These are phyloP conservation scores for Tragelaphus buxtoni DNA, from an alignment of 2,113 vertebrate genomes.

Conservation along the genomic window DNA sequence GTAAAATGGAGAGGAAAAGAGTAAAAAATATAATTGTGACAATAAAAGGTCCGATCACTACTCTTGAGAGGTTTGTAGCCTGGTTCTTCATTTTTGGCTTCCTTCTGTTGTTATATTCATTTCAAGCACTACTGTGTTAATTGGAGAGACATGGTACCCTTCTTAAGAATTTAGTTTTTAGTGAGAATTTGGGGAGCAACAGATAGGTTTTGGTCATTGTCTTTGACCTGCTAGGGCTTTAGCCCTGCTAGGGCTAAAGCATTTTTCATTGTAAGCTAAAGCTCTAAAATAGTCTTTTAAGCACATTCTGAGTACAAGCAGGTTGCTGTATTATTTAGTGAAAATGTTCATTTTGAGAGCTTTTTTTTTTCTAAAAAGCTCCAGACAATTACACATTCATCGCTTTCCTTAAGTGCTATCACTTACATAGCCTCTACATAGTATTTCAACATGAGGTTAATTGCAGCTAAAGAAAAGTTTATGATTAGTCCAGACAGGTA, in stretches of 20 bases:
- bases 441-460: slow-evolving; percentile 64
- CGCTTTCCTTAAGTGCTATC: slow-evolving; percentile 43
- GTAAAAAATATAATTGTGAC: background rate
- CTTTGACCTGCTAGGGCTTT: background rate
- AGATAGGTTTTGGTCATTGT: background rate
- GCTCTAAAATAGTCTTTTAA: background rate
- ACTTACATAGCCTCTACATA: slow-evolving; percentile 25
- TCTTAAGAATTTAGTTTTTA: background rate
- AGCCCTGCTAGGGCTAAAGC: background rate
- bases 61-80: background rate
- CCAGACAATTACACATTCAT: slow-evolving; percentile 59
- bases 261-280: background rate
- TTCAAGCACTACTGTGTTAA: background rate
- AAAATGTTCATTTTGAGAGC: slow-evolving; percentile 18
- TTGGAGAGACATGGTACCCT: background rate
- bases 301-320: slow-evolving; percentile 18
- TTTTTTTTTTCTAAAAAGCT: background rate
- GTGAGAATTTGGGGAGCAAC: background rate
- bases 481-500: slow-evolving; percentile 66
- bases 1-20: background rate
- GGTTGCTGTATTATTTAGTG: slow-evolving; percentile 24
- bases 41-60: background rate
- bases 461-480: slow-evolving; percentile 72
- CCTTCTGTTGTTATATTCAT: background rate
- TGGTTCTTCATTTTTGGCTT: background rate